Conservation (phyloP, 2,113 vertebrate genomes). For the Brachyhypopomus gauderio region DNA sequence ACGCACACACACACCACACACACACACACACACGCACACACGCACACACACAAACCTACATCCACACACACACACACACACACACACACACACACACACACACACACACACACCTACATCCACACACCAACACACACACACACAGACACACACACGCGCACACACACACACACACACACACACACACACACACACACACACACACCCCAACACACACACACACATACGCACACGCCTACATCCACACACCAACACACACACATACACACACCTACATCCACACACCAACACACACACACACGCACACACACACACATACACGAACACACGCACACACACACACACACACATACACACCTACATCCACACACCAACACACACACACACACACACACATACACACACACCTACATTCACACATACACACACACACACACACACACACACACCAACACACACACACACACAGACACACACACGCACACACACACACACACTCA, state of each 20-base stretch:
- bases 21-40: not conserved
- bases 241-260: constrained; percentile 18
- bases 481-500: constrained; percentile 3
- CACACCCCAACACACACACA: constrained; percentile 2
- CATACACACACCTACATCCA: not conserved
- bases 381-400: constrained; percentile 18
- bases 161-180: constrained; percentile 5
- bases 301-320: not conserved
- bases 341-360: constrained; percentile 4
- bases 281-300: not conserved
- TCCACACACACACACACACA: not conserved
- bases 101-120: not conserved
- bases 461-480: constrained; percentile 4
- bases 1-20: constrained; percentile 15
- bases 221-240: not conserved
- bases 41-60: constrained; percentile 6
- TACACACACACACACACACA: not conserved
- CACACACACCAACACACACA: not conserved
- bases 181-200: constrained; percentile 8
- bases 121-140: not conserved
- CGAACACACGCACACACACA: not conserved
- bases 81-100: constrained; percentile 1
- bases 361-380: not conserved
- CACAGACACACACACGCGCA: not conserved
- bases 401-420: too few relatives aligned